These are phyloP conservation scores for Parazoanthus atlanticus DNA, from an alignment of 92 coral and sea anemone genomes.

Conservation along the genomic window DNA sequence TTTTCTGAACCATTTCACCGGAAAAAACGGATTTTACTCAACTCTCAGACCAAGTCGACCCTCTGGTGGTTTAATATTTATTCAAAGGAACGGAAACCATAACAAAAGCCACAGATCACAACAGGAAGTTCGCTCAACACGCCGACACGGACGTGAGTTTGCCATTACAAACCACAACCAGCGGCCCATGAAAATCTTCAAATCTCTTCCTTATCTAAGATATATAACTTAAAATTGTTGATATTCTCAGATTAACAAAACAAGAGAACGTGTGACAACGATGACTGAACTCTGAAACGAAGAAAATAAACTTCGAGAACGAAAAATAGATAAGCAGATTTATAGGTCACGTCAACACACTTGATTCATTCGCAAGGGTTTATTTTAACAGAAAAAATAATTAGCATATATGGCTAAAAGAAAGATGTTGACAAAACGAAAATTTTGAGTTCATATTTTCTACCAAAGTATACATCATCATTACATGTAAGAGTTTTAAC, in stretches of 20 bases:
- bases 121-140: slow-evolving; percentile 25
- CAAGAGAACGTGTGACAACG: neutral
- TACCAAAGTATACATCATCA: neutral
- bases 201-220: neutral
- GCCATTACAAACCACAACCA: neutral
- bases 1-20: neutral
- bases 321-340: neutral
- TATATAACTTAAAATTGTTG: neutral
- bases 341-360: neutral
- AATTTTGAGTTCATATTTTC: neutral
- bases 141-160: slow-evolving; percentile 4
- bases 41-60: neutral
- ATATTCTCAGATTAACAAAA: neutral
- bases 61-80: neutral
- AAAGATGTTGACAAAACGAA: neutral
- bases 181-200: neutral
- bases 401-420: no score
- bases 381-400: no score
- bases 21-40: neutral
- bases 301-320: neutral
- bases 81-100: neutral
- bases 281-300: neutral
- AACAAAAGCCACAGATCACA: neutral
- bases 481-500: slow-evolving; percentile 4
- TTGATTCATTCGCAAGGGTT: neutral